These are phyloP conservation scores for Vicugna pacos DNA, from an alignment of 2,113 vertebrate species.

Conservation along the genomic window DNA sequence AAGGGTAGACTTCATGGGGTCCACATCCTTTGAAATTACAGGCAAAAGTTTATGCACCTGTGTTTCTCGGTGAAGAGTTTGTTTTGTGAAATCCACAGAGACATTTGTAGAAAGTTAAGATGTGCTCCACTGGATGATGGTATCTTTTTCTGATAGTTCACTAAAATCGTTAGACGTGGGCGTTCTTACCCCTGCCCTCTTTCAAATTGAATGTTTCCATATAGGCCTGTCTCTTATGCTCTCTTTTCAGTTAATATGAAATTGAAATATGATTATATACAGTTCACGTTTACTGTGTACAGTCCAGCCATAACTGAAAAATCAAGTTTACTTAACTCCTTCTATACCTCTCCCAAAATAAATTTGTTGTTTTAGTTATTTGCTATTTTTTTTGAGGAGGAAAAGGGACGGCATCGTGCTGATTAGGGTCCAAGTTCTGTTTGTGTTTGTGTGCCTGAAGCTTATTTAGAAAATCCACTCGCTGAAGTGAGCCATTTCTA, in stretches of 20 bases:
- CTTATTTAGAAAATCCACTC: neutral
- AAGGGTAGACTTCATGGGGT: neutral
- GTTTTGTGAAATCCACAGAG: neutral
- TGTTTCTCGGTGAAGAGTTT: neutral
- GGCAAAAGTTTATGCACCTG: neutral
- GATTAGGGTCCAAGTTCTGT: neutral
- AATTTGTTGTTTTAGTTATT: neutral
- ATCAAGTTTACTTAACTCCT: neutral
- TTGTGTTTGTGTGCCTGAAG: neutral
- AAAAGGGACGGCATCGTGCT: neutral
- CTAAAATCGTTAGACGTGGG: neutral
- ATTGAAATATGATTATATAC: neutral
- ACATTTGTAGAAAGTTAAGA: neutral
- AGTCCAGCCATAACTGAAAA: slow-evolving; percentile 1
- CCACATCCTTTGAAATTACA: neutral
- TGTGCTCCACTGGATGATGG: neutral
- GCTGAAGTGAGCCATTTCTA: neutral
- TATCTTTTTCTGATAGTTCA: neutral
- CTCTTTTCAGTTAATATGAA: neutral
- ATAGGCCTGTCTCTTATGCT: neutral
- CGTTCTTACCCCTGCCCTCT: neutral
- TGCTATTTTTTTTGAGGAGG: neutral
- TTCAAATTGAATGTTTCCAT: neutral
- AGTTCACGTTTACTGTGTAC: neutral
- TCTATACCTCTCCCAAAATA: neutral